These are phyloP conservation scores for Marcusenius ussheri DNA, from an alignment of 2,113 vertebrate species.

Conservation along the genomic window DNA sequence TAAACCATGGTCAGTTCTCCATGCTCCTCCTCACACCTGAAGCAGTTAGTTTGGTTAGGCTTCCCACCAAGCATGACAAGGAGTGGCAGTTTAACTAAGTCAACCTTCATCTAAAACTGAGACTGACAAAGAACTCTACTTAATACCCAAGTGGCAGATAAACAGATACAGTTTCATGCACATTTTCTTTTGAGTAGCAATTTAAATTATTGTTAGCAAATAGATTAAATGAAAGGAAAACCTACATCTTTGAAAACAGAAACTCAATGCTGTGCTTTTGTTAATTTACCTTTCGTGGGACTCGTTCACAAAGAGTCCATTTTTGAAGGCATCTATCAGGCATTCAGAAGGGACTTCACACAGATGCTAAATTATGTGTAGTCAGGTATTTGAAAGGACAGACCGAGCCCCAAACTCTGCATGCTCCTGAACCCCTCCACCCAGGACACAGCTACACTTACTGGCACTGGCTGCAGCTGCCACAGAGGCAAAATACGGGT, in stretches of 20 bases:
- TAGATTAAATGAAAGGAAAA: background rate
- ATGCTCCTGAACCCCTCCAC: constrained; percentile 18
- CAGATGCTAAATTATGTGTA: background rate
- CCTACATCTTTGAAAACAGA: background rate
- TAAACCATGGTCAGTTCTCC: background rate
- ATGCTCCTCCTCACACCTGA: background rate
- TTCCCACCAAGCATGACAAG: background rate
- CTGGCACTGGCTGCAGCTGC: constrained; percentile 64
- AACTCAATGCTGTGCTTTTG: background rate
- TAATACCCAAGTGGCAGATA: background rate
- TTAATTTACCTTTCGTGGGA: background rate
- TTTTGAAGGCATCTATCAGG: background rate
- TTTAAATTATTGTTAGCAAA: background rate
- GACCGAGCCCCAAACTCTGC: background rate
- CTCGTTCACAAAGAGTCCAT: background rate
- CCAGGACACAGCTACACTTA: constrained; percentile 61
- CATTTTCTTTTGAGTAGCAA: background rate
- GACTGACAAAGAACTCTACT: background rate
- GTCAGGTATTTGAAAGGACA: background rate
- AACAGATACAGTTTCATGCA: background rate
- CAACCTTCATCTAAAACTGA: background rate
- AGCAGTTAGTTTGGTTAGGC: background rate
- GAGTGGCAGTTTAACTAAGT: background rate
- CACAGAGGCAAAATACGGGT: constrained; percentile 72
- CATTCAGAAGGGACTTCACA: background rate